phyloP scores from a whole-genome alignment of 1,140 invertebrate genomes.

The Diachasmimorpha longicaudata region DNA sequence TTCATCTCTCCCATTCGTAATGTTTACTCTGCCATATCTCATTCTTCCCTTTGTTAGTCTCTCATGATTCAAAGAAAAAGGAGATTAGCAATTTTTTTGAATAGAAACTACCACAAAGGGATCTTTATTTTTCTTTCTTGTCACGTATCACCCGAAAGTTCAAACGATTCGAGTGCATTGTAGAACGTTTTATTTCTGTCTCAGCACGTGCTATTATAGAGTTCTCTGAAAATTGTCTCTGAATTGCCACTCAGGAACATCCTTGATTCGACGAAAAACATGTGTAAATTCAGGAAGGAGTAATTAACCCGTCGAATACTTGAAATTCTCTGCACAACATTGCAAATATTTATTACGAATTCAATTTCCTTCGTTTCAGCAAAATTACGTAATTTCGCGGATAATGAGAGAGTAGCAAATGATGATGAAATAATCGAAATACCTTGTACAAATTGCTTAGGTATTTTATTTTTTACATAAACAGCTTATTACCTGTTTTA shows the following conservation, averaged over 20 bases:
- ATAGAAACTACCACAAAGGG: background rate
- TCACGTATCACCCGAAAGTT: background rate
- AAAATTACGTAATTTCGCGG: too few relatives aligned
- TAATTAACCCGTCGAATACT: background rate
- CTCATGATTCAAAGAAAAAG: constrained; percentile 3
- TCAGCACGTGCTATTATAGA: background rate
- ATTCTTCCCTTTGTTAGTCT: background rate
- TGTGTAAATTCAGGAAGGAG: background rate
- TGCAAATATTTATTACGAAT: background rate
- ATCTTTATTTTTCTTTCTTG: background rate
- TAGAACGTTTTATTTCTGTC: background rate
- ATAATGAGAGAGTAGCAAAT: too few relatives aligned
- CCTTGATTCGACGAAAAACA: background rate
- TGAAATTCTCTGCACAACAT: background rate
- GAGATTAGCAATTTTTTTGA: background rate
- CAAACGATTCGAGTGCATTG: constrained; percentile 2
- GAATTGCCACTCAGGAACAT: background rate
- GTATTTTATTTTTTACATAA: too few relatives aligned
- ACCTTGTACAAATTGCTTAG: too few relatives aligned
- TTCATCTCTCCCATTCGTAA: background rate
- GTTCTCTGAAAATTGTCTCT: background rate
- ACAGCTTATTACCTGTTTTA: too few relatives aligned
- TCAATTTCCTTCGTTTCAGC: too few relatives aligned
- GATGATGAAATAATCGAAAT: too few relatives aligned
- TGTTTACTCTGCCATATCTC: background rate